These are phyloP conservation scores for Himalopsyche tibetana DNA, from an alignment of 2,888 invertebrate genomes.

Conservation along the genomic window DNA sequence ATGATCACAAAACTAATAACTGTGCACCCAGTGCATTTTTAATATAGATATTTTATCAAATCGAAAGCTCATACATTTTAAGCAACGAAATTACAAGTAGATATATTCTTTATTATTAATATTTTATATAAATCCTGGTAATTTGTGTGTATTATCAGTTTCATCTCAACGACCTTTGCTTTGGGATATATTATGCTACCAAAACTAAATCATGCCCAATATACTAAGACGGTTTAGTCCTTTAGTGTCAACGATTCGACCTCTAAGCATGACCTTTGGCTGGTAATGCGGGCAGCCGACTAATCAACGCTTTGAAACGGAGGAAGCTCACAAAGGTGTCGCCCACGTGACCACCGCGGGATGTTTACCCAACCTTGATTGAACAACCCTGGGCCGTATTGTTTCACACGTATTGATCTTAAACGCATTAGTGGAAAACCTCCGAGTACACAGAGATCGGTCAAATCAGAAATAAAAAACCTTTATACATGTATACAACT, in stretches of 20 bases:
- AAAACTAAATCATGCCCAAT: constrained; percentile 24
- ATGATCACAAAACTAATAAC: too few species aligned
- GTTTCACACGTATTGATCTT: constrained; percentile 53
- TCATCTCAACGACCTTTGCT: too few species aligned
- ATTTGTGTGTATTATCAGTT: too few species aligned
- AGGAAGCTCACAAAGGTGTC: constrained; percentile 32
- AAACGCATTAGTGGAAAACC: constrained; percentile 52
- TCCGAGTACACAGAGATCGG: constrained; percentile 29
- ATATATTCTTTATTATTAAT: too few species aligned
- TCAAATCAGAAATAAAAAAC: neutral
- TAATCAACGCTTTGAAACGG: constrained; percentile 44
- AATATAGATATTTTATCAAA: too few species aligned
- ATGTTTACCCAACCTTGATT: constrained; percentile 53
- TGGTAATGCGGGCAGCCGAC: constrained; percentile 39
- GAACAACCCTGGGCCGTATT: constrained; percentile 45
- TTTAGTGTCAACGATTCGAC: constrained; percentile 43
- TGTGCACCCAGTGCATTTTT: too few species aligned
- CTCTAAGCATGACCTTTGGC: constrained; percentile 41
- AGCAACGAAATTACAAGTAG: too few species aligned
- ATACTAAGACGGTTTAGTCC: constrained; percentile 28
- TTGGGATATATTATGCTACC: neutral
- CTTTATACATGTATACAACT: neutral
- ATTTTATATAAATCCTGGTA: too few species aligned
- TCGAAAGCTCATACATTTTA: too few species aligned
- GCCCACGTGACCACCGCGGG: constrained; percentile 38